Conservation (phyloP, 2,797 vertebrate genomes). For the Lagodon rhomboides region DNA sequence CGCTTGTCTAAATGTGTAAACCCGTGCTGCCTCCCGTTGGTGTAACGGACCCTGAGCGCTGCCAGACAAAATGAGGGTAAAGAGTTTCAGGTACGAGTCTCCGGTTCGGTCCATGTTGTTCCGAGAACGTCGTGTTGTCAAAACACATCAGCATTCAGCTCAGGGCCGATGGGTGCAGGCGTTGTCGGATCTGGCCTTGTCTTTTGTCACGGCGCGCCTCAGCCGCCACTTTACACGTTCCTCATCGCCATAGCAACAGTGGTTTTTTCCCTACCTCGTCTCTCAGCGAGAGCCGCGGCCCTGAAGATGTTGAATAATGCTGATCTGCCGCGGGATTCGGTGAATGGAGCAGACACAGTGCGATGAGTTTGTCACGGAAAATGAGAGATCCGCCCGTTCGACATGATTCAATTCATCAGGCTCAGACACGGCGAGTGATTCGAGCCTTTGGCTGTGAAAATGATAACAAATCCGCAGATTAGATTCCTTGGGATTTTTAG, state of each 20-base stretch:
- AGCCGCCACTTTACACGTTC: constrained; percentile 57
- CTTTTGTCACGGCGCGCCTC: constrained; percentile 70
- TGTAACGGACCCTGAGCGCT: not conserved
- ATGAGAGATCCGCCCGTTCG: constrained; percentile 20
- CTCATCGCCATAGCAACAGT: constrained; percentile 80
- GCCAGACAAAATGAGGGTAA: constrained; percentile 31
- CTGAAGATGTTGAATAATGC: constrained; percentile 56
- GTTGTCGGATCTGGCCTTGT: constrained; percentile 74
- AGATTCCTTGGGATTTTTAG: not conserved
- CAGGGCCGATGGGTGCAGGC: constrained; percentile 33
- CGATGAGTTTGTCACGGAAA: constrained; percentile 37
- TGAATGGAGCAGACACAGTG: constrained; percentile 41
- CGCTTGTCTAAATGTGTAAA: constrained; percentile 18
- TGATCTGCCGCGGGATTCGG: constrained; percentile 40
- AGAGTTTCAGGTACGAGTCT: constrained; percentile 38
- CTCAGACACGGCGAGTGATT: not conserved
- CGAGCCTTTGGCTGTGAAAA: not conserved
- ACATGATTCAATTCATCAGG: constrained; percentile 5
- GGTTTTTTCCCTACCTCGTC: constrained; percentile 55
- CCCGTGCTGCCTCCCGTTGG: not conserved
- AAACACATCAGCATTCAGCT: constrained; percentile 62
- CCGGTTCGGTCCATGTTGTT: constrained; percentile 21
- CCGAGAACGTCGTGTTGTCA: constrained; percentile 42
- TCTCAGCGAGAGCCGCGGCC: constrained; percentile 41
- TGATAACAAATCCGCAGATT: not conserved